These are phyloP conservation scores for Cochlearius cochlearius DNA, from an alignment of 2,113 vertebrate species.

Conservation along the genomic window DNA sequence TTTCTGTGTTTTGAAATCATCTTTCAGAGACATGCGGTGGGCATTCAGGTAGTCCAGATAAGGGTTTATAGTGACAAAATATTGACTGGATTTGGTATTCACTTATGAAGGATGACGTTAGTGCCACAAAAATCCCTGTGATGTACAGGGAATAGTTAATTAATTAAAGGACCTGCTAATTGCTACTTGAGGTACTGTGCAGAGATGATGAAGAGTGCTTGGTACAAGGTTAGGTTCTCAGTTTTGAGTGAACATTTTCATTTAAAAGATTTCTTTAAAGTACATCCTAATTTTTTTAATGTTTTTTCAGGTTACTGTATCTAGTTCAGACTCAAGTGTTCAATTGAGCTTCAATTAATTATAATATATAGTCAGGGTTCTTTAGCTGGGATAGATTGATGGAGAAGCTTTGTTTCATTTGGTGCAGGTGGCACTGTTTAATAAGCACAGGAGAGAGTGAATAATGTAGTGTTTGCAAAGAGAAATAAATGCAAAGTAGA, in stretches of 20 bases:
- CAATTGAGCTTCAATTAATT: conserved; percentile 79
- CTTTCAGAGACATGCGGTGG: neutral
- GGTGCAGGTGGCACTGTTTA: conserved; percentile 83
- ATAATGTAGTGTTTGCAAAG: conserved; percentile 80
- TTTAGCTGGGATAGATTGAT: conserved; percentile 74
- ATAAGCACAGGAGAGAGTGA: conserved; percentile 80
- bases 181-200: conserved; percentile 75
- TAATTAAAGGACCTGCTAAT: conserved; percentile 82
- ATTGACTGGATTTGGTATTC: conserved; percentile 73
- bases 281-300: conserved; percentile 65
- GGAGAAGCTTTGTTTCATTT: conserved; percentile 78
- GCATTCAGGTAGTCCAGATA: conserved; percentile 56
- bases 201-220: conserved; percentile 70
- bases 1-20: neutral
- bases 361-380: conserved; percentile 73
- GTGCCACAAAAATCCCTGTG: conserved; percentile 73
- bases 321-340: conserved; percentile 71
- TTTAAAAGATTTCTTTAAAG: conserved; percentile 73
- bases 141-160: conserved; percentile 76
- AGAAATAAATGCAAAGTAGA: conserved; percentile 81
- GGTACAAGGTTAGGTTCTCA: conserved; percentile 71
- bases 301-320: conserved; percentile 65
- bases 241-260: conserved; percentile 64
- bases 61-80: conserved; percentile 73
- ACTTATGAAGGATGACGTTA: conserved; percentile 71